Evolutionary conservation across 2,797 vertebrate species (phyloP), one percentile per base, ranked within the genome.

Genomic region (Sarcophilus harrisii): DNA sequence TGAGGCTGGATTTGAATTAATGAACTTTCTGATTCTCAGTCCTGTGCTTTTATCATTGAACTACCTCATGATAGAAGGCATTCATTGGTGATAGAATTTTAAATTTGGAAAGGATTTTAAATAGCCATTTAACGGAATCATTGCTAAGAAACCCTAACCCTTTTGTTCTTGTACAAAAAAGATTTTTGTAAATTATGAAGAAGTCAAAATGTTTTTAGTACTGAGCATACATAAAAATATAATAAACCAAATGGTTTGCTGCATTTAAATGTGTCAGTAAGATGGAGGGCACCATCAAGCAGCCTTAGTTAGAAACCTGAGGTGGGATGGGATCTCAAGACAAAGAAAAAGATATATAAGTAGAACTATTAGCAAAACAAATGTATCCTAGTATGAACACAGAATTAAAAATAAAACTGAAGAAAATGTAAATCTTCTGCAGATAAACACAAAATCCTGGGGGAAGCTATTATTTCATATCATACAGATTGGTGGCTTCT

Each of bases 311-410:
- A 96, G 73, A 98, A 96, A 93, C 55, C 14, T 57, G 57, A 96
- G 14, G 49, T 49, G 49, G 4, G 49, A 4, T 49, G n/a, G 73
- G 18, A 73, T 91, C 81, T 62, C 92, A 57, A 24, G n/a, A 94
- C 90, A 57, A 92, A 81, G 5, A 94, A n/a, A 92, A 57, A 54
- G 9, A 94, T 59, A 94, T 57, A 38, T 0, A 0, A 95, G 55
- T 4, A 60, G 93, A 96, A 92, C 0, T 66, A 45, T 73, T 96
- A 94, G 90, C 92, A 96, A 96, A 32, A 95, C n/a, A 95, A 90
- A 98, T 73, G 49, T 45, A 58, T 52, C 18, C 91, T 95, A 57
- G 5, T 58, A 60, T 92, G 91, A 95, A 91, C n/a, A 91, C 93
- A 94, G 93, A 91, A 8, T 3, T 66, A 97, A 97, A 95, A 52